Percentiles rank a stretch among this genome's conserved stretches.
Conservation (phyloP, 1,140 invertebrate genomes). For the Lucilia sericata region DNA sequence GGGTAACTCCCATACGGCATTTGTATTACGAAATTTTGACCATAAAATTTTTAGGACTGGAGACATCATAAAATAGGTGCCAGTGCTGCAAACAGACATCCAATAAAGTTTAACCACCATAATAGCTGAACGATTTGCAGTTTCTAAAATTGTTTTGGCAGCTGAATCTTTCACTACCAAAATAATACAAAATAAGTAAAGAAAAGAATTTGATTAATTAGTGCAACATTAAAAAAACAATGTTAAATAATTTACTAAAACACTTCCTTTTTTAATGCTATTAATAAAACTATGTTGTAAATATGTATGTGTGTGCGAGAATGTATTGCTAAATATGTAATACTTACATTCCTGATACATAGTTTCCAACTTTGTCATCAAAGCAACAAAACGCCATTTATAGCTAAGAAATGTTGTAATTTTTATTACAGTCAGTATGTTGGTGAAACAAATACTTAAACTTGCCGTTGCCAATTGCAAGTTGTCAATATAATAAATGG, state of each 20-base stretch:
- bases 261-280: neutral
- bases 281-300: neutral
- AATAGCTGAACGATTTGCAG: constrained; percentile 54
- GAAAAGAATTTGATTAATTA: neutral
- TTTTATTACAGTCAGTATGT: constrained; percentile 59
- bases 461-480: constrained; percentile 58
- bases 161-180: constrained; percentile 36
- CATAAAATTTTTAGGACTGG: constrained; percentile 55
- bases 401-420: constrained; percentile 58
- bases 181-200: constrained; percentile 19
- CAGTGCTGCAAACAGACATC: constrained; percentile 55
- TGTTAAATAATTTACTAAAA: neutral
- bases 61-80: constrained; percentile 58
- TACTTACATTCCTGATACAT: constrained; percentile 58
- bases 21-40: constrained; percentile 46
- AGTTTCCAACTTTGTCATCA: constrained; percentile 56
- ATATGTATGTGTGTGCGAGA: too few relatives aligned
- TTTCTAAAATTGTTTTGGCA: constrained; percentile 38
- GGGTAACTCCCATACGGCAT: constrained; percentile 53
- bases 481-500: constrained; percentile 55
- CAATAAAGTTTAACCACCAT: constrained; percentile 55
- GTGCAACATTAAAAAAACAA: neutral
- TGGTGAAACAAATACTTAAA: constrained; percentile 60
- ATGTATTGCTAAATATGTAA: neutral
- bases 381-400: constrained; percentile 54